Conservation (phyloP, 2,888 invertebrate genomes). For the Drosophila ochracea region DNA sequence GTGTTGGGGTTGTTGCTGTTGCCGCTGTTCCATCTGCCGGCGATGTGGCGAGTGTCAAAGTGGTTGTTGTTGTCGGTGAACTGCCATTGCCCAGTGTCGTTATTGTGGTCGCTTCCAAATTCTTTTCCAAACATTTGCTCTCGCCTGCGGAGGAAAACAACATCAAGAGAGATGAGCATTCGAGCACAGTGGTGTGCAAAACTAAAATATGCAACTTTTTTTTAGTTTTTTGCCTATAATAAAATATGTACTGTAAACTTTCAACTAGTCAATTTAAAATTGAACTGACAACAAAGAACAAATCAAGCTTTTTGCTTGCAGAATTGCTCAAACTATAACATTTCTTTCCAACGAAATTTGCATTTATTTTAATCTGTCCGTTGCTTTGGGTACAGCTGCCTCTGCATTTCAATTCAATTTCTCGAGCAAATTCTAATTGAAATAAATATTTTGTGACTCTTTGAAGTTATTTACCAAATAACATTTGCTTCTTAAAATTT, state of each 20-base stretch:
- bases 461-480: conserved; percentile 1
- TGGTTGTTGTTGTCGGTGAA: conserved; percentile 72
- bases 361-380: background rate
- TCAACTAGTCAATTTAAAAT: background rate
- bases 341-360: background rate
- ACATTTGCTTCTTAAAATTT: background rate
- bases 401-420: background rate
- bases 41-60: conserved; percentile 63
- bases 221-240: background rate
- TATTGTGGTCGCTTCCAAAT: conserved; percentile 75
- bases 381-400: background rate
- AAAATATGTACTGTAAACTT: background rate
- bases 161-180: conserved; percentile 11
- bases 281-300: background rate
- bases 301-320: rapidly evolving
- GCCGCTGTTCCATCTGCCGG: conserved; percentile 45
- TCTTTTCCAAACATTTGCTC: conserved; percentile 84
- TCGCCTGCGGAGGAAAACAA: conserved; percentile 72
- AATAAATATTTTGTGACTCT: background rate
- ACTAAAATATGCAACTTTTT: background rate
- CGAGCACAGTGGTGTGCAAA: background rate
- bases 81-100: conserved; percentile 71
- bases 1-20: conserved; percentile 7
- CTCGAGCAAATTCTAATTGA: background rate
- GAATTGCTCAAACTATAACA: background rate